phyloP scores from a whole-genome alignment of 2,888 invertebrate species.

The Noctua janthe region DNA sequence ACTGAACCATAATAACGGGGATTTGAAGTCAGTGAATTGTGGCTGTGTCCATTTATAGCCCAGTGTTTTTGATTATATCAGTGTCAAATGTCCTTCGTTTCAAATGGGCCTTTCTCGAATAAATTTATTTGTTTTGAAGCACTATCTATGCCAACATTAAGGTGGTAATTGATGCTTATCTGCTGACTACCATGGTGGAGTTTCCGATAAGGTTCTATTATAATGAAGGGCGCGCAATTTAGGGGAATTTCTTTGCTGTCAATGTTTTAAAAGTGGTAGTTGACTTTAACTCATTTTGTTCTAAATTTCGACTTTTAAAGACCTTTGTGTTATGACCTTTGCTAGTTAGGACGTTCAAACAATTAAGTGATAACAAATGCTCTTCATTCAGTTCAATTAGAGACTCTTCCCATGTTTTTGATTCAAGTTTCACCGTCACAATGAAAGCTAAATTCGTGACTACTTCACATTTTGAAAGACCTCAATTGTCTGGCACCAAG shows the following conservation, averaged over 20 bases:
- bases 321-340: neutral
- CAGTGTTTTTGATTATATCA: constrained; percentile 49
- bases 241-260: neutral
- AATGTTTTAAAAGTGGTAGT: neutral
- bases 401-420: neutral
- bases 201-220: neutral
- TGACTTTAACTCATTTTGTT: neutral
- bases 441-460: neutral
- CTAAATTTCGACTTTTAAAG: neutral
- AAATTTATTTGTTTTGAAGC: constrained; percentile 24
- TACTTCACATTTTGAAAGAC: neutral
- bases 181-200: neutral
- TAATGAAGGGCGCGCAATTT: neutral
- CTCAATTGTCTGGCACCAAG: neutral
- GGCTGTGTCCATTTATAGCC: constrained; percentile 30
- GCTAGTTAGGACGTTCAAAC: too few species aligned
- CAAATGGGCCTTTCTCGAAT: constrained; percentile 32
- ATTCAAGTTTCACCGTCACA: neutral
- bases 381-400: neutral
- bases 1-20: constrained; percentile 48
- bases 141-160: constrained; percentile 1
- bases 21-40: constrained; percentile 45
- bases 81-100: constrained; percentile 47
- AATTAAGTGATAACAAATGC: neutral
- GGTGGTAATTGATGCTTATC: constrained; percentile 7